Evolutionary conservation across 2,888 invertebrate species (phyloP).

Genomic region (Diachrysia chrysitis): DNA sequence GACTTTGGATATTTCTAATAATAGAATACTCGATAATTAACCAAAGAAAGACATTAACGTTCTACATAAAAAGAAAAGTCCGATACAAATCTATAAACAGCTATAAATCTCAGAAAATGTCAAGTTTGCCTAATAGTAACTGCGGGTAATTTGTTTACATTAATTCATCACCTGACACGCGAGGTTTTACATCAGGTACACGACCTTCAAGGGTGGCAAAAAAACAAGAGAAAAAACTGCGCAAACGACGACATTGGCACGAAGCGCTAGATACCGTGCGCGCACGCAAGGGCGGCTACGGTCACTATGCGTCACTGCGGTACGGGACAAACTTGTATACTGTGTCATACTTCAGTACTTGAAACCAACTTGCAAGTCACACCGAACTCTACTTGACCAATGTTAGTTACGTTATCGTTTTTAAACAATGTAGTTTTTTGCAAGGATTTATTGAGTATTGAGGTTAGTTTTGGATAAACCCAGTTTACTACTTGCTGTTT

Average conservation of each 20-base stretch:
- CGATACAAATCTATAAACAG: too few relatives aligned
- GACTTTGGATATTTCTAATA: too few relatives aligned
- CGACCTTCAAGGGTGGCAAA: slow-evolving; percentile 83
- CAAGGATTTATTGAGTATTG: slow-evolving; percentile 6
- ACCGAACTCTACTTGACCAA: slow-evolving; percentile 17
- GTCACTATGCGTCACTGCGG: slow-evolving; percentile 60
- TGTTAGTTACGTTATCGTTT: not conserved
- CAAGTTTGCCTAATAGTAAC: slow-evolving; percentile 26
- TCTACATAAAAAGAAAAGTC: not conserved
- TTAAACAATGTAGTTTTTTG: too few relatives aligned
- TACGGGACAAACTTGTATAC: slow-evolving; percentile 49
- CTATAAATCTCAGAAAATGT: slow-evolving; percentile 4
- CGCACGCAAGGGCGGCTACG: slow-evolving; percentile 83
- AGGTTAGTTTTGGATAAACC: not conserved
- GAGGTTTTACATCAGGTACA: slow-evolving; percentile 79
- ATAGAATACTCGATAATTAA: not conserved
- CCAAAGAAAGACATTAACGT: not conserved
- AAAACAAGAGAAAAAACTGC: slow-evolving; percentile 72
- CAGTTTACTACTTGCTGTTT: slow-evolving; percentile 18
- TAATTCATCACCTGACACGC: slow-evolving; percentile 76
- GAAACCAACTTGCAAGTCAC: slow-evolving; percentile 15
- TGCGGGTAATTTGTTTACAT: slow-evolving; percentile 69
- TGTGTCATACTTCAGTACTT: slow-evolving; percentile 28
- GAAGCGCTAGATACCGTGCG: slow-evolving; percentile 75
- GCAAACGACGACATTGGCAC: slow-evolving; percentile 84